A percentile compares a stretch with the other conserved stretches of the same genome.
phyloP scores from a whole-genome alignment of 2,888 invertebrate species.

The Scaptomyza parva region DNA sequence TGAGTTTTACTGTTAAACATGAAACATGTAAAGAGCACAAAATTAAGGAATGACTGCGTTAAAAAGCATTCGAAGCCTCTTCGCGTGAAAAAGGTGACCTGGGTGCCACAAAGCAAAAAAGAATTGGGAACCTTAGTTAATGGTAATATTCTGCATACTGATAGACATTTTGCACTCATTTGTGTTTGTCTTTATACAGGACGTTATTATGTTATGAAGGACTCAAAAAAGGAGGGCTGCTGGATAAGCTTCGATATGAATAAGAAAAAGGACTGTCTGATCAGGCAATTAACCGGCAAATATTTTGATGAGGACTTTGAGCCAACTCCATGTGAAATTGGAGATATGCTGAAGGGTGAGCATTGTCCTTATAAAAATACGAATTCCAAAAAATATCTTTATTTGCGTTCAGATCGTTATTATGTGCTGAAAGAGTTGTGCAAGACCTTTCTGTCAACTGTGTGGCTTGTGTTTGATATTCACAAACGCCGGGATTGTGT shows the following conservation, averaged over 20 bases:
- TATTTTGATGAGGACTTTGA: neutral
- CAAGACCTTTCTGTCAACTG: neutral
- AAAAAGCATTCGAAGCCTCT: neutral
- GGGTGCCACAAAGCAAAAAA: neutral
- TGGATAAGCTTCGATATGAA: neutral
- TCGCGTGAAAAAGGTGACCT: neutral
- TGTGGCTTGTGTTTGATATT: neutral
- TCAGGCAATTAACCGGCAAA: neutral
- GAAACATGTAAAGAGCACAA: neutral
- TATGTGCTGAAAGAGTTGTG: neutral
- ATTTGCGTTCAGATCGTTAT: slow-evolving; percentile 14
- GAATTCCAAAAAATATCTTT: neutral
- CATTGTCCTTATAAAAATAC: neutral
- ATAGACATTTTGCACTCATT: neutral
- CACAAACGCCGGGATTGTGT: neutral
- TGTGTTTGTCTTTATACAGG: neutral
- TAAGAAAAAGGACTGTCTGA: neutral
- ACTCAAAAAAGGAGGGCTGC: neutral
- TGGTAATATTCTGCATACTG: neutral
- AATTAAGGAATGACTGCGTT: neutral
- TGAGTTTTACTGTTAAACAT: neutral
- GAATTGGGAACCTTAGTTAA: neutral
- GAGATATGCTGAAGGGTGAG: neutral
- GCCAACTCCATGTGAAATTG: neutral
- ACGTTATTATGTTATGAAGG: neutral